Evolutionary conservation across 2,888 invertebrate genomes (phyloP).

Genomic region (Choreutis nemorana): DNA sequence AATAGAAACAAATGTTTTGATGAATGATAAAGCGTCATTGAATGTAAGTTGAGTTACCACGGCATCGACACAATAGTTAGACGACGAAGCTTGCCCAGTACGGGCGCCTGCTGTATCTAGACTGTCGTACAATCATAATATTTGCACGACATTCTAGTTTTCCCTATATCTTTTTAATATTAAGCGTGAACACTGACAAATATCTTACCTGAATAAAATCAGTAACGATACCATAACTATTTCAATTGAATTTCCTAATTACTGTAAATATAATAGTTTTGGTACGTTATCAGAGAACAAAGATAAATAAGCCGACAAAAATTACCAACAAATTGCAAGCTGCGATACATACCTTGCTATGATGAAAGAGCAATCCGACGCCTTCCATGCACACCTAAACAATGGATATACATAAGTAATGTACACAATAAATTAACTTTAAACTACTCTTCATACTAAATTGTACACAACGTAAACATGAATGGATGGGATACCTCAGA

Average conservation of each 20-base stretch:
- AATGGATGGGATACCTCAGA: too few species aligned
- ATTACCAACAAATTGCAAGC: conserved; percentile 21
- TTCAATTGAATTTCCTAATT: background rate
- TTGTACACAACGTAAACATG: too few species aligned
- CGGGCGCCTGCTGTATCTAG: conserved; percentile 23
- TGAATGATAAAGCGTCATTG: conserved; percentile 34
- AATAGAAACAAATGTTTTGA: conserved; percentile 18
- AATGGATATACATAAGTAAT: conserved; percentile 7
- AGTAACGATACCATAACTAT: conserved; percentile 14
- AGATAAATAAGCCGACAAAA: conserved; percentile 51
- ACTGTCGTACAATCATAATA: conserved; percentile 21
- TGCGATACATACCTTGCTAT: conserved; percentile 89
- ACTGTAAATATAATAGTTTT: conserved; percentile 23
- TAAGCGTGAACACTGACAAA: conserved; percentile 52
- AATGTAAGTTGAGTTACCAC: conserved; percentile 15
- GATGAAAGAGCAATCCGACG: conserved; percentile 97
- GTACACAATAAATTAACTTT: background rate
- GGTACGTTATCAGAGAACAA: conserved; percentile 39
- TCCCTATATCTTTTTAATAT: conserved; percentile 34
- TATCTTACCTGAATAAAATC: conserved; percentile 48
- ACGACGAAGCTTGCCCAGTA: conserved; percentile 44
- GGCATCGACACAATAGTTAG: conserved; percentile 48
- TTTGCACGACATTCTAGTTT: conserved; percentile 29
- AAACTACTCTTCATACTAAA: too few species aligned
- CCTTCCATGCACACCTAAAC: conserved; percentile 96